Percentiles rank a stretch among this genome's conserved stretches.
phyloP scores from a whole-genome alignment of 2,888 invertebrate genomes.

The Lasioglossum oenotherae region DNA sequence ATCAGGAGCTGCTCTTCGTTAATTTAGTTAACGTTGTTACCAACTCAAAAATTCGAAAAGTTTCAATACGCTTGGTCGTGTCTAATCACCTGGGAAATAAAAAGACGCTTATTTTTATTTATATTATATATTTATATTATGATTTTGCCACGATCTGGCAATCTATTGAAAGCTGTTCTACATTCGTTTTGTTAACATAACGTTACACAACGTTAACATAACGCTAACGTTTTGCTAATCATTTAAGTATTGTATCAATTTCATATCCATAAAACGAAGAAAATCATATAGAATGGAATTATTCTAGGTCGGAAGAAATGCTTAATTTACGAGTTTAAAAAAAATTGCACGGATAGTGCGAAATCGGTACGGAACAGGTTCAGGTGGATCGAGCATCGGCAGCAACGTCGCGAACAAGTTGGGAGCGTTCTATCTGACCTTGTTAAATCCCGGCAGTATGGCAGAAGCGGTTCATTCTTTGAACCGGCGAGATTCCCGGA shows the following conservation, averaged over 20 bases:
- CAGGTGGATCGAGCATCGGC: not conserved
- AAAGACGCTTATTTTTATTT: not conserved
- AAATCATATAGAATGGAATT: no score
- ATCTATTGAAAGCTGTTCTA: not conserved
- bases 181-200: no score
- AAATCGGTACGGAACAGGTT: not conserved
- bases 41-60: no score
- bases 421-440: not conserved
- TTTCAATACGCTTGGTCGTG: no score
- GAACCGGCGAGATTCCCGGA: slow-evolving; percentile 30
- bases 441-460: not conserved
- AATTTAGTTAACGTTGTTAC: not conserved
- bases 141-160: not conserved
- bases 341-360: not conserved
- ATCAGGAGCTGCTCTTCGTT: not conserved
- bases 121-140: no score
- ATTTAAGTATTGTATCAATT: no score
- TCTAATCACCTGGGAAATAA: not conserved
- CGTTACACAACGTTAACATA: no score
- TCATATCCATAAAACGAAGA: no score
- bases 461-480: slow-evolving; percentile 3
- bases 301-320: no score
- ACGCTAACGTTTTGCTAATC: no score
- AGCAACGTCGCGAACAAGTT: not conserved
- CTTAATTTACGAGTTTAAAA: no score